These are phyloP conservation scores for Cacatua alba DNA, from an alignment of 2,113 vertebrate genomes.

Conservation along the genomic window DNA sequence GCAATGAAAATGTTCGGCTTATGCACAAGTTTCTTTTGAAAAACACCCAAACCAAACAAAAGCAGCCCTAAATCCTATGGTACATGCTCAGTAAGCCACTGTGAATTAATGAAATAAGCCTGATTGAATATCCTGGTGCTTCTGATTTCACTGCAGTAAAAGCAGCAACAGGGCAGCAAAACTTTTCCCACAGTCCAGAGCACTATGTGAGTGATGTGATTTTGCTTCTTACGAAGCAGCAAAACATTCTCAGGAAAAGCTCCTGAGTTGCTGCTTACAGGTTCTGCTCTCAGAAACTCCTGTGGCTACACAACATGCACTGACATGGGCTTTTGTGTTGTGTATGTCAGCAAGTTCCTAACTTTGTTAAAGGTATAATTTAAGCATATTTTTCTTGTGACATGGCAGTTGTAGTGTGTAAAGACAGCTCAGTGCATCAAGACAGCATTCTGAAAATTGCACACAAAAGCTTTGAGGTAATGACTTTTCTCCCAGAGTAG, in stretches of 20 bases:
- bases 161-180: neutral
- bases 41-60: neutral
- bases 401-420: neutral
- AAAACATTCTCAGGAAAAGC: neutral
- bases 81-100: neutral
- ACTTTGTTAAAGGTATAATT: neutral
- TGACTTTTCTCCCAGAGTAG: neutral
- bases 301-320: neutral
- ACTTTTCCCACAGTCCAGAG: neutral
- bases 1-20: neutral
- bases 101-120: neutral
- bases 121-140: neutral
- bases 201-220: fast-evolving
- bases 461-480: neutral
- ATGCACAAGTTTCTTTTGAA: neutral
- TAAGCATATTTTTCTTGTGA: neutral
- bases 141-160: neutral
- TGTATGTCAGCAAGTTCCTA: neutral
- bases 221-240: neutral
- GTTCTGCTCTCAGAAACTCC: neutral
- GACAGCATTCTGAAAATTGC: neutral
- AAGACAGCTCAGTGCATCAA: neutral
- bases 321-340: neutral
- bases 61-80: neutral
- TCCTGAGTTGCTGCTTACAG: neutral